Base-by-base conservation (phyloP, 92 coral and sea anemone species). In the Metridium senile region DNA sequence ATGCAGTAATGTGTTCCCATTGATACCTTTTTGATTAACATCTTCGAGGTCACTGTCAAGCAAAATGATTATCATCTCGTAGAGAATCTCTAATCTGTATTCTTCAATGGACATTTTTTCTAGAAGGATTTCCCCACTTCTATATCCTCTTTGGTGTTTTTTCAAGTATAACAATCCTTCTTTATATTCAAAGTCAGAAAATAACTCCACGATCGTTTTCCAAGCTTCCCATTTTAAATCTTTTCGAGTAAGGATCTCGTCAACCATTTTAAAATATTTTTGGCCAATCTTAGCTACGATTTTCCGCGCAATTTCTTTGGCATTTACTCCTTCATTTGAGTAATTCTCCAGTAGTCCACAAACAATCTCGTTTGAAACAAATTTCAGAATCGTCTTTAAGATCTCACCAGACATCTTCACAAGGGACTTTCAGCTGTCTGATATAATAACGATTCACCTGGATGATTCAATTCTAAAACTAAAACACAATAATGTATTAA, bases 1-100 rank as follows among this genome's bases (percentile, higher is more conserved):
- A 52, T 89, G 93, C 46, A 85, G 69, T 10, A 82, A 81, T 0
- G 87, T 89, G 23, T 81, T 89, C 23, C 85, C 82, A 46, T 77
- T 27, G 2, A 19, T 10, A 2, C 68, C 74, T 52, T 26, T 31
- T 26, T 26, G 23, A 68, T 88, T 74, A 22, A 53, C 57, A 47
- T 52, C 39, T 27, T 25, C 29, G 1, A 32, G 10, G 28, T 34
- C 70, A 0, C 35, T 3, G 21, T 64, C 31, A 18, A 26, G 17
- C 33, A 75, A 13, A 22, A 64, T 49, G 2, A 33, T 75, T 21
- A 26, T 39, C 29, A 66, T 31, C 21, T 75, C 80, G 9, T 13
- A 26, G 22, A 75, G 45, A 6, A 75, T 18, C 28, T 65, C 28
- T 54, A 23, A 26, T 17, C 71, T 75, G 68, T 73, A 73, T 0